Evolutionary conservation across 2,888 invertebrate genomes (phyloP), one percentile per base, ranked within the genome.

Genomic region (Ceraclea dissimilis): DNA sequence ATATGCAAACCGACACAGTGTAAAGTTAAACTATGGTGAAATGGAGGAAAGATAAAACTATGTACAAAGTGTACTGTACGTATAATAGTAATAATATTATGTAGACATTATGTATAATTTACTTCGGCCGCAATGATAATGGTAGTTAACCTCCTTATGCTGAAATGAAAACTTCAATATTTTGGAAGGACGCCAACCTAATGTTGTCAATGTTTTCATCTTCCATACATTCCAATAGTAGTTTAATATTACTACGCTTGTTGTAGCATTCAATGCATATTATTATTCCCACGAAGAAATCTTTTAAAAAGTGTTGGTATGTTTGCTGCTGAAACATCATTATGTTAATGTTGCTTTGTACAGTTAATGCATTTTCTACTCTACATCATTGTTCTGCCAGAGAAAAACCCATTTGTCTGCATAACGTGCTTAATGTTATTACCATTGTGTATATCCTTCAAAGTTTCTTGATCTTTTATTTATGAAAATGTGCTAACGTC

Each of bases 131-230:
- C 39, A 49, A 49, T 49, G 21, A 49, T 54, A 16, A 47, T 26
- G 18, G 39, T 44, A 54, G 39, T 49, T 54, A 49, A 49, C 54
- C 54, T 34, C 49, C 44, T 54, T 49, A 34, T 47, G 17, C 8
- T 6, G 20, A 10, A 8, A 20, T 34, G 43, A 51, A 50, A 51
- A 51, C 39, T 33, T 51, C 39, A 51, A 51, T 43, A 51, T 51
- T 33, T 31, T 52, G 52, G 52, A 56, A n/a, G 39, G 21, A 5
- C 8, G 56, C 56, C 51, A 55, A 56, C 43, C 34, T 46, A 56
- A 19, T 56, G 46, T 56, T 51, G 34, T 47, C 22, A 48, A 55
- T 55, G 21, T 55, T 51, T 44, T 47, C 6, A 43, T 13, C n/a
- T 31, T 31, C 11, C 31, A 17, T 49, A 19, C 22, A 22, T 49